phyloP scores from a whole-genome alignment of 2,888 invertebrate genomes.

The Loripinus fragilis region DNA sequence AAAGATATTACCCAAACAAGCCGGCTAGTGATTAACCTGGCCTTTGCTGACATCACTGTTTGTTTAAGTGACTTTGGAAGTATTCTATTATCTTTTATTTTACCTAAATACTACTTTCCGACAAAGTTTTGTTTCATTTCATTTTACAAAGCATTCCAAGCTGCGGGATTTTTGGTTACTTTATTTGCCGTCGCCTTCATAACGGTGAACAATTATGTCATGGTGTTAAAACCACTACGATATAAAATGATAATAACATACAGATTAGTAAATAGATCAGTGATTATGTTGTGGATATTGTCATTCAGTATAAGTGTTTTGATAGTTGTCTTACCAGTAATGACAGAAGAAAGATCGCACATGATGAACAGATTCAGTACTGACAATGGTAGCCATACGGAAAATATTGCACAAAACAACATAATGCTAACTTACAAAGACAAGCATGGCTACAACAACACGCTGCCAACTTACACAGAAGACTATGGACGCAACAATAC shows the following conservation, averaged over 20 bases:
- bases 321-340: not conserved
- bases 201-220: not conserved
- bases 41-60: not conserved
- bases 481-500: not conserved
- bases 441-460: not conserved
- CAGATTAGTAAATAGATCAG: not conserved
- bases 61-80: not conserved
- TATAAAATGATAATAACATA: not conserved
- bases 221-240: not conserved
- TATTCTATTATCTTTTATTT: not conserved
- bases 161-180: not conserved
- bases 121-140: not conserved
- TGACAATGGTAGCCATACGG: not conserved
- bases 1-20: not conserved
- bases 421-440: too few relatives aligned
- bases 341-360: not conserved
- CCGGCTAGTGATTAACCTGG: not conserved
- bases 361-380: not conserved
- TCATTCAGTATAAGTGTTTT: not conserved
- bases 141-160: not conserved
- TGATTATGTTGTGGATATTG: not conserved
- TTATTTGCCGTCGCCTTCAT: not conserved
- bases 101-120: not conserved
- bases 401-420: not conserved
- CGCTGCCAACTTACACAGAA: too few relatives aligned